Base-by-base conservation (phyloP, 2,113 vertebrate species). In the Coptodon bakossiorum region DNA sequence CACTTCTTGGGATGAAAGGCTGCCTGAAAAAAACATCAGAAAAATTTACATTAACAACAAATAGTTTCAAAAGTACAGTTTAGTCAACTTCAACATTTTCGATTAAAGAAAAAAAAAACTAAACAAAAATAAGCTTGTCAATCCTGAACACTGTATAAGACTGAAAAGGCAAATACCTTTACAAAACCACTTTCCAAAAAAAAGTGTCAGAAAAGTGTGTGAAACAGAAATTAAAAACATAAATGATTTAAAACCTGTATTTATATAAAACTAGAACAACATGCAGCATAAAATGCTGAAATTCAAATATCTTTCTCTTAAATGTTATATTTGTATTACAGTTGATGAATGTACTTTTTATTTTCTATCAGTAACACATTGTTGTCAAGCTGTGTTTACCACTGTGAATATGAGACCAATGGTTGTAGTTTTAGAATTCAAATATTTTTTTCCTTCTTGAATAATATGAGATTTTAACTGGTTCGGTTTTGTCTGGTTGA, bases 1-100 rank as follows among this genome's bases (percentile, higher is more conserved):
- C 17, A 87, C 19, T 10, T 90, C 91, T n/a, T 88, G 86, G 22
- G 89, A 82, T 34, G 96, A 95, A 80, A 90, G 22, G 85, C 96
- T 97, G 22, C 89, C 96, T 96, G 68, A 2, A 79, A 71, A 40
- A 38, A 3, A 22, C 63, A 34, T 2, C 1, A 4, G 8, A 7
- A 40, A 82, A 45, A 31, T 14, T 12, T 14, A 48, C 11, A 45
- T n/a, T 16, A 68, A 24, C 14, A 31, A 68, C 8, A 22, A 52
- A 2, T 29, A 7, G 31, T 27, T 19, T 56, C 2, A 82, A 79
- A 38, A 4, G 34, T 50, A 6, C 3, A 13, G 16, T 9, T 27
- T 6, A 24, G 3, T 80, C 29, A 63, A 61, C 5, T 17, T 29
- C 24, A 48, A 48, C 43, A 73, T 73, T 45, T 48, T 53, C 43